phyloP scores from a whole-genome alignment of 2,113 vertebrate species.

The Prionailurus bengalensis region DNA sequence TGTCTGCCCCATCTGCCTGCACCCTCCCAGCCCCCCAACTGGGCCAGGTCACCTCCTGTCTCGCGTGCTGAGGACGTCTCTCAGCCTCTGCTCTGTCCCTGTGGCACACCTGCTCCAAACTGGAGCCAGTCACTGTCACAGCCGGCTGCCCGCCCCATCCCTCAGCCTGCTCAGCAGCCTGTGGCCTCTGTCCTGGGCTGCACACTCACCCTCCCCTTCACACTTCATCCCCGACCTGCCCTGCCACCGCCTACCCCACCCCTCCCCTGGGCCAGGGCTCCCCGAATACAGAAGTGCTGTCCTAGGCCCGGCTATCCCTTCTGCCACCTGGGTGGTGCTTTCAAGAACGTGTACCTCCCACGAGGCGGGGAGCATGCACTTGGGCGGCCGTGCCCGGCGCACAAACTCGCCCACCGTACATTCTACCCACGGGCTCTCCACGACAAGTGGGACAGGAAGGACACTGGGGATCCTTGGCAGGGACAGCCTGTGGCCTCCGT shows the following conservation, averaged over 20 bases:
- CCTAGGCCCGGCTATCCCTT: background rate
- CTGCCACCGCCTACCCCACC: background rate
- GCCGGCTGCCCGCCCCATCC: background rate
- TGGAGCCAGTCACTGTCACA: background rate
- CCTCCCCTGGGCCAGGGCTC: background rate
- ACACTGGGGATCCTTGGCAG: background rate
- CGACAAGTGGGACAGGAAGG: too few species aligned
- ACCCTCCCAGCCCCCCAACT: background rate
- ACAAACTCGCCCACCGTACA: background rate
- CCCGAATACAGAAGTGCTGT: background rate
- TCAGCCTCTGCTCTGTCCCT: background rate
- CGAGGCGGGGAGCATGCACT: accelerated
- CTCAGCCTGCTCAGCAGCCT: background rate
- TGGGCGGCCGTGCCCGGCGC: accelerated
- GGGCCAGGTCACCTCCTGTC: too few species aligned
- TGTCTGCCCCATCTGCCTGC: background rate
- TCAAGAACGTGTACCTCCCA: background rate
- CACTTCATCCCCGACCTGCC: background rate
- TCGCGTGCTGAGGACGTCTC: accelerated
- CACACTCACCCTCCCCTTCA: background rate
- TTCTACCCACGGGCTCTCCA: background rate
- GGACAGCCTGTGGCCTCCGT: background rate
- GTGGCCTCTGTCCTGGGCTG: background rate
- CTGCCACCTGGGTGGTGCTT: background rate
- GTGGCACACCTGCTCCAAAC: background rate